phyloP scores from a whole-genome alignment of 2,797 vertebrate species.

The Pangasius sanitwongsei region DNA sequence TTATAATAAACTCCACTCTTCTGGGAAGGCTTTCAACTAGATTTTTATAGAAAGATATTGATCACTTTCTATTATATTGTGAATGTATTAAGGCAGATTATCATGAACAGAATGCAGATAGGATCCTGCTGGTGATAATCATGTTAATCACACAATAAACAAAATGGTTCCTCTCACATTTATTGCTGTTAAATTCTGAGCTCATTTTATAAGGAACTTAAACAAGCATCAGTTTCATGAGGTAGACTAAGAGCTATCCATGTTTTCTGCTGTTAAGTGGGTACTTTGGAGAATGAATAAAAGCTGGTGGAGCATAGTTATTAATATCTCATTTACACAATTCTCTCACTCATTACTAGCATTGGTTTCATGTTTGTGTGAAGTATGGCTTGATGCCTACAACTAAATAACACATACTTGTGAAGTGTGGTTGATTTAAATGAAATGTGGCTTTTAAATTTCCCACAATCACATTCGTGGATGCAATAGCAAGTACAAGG shows the following conservation, averaged over 20 bases:
- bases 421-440: constrained; percentile 17
- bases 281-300: not conserved
- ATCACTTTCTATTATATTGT: not conserved
- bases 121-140: not conserved
- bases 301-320: not conserved
- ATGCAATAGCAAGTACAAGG: not conserved
- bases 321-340: constrained; percentile 12
- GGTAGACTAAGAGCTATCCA: not conserved
- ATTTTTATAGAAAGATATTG: not conserved
- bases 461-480: not conserved
- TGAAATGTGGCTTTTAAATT: not conserved
- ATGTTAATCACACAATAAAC: not conserved
- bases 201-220: not conserved
- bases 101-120: not conserved
- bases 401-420: constrained; percentile 11
- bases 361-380: constrained; percentile 9
- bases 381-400: not conserved
- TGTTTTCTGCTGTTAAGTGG: not conserved
- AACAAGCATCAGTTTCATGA: not conserved
- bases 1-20: not conserved
- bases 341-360: constrained; percentile 14
- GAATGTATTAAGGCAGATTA: not conserved
- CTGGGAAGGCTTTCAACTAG: not conserved
- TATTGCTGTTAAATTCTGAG: not conserved
- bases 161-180: too few relatives aligned